phyloP scores from a whole-genome alignment of 2,113 vertebrate genomes.

The Herpailurus yagouaroundi region DNA sequence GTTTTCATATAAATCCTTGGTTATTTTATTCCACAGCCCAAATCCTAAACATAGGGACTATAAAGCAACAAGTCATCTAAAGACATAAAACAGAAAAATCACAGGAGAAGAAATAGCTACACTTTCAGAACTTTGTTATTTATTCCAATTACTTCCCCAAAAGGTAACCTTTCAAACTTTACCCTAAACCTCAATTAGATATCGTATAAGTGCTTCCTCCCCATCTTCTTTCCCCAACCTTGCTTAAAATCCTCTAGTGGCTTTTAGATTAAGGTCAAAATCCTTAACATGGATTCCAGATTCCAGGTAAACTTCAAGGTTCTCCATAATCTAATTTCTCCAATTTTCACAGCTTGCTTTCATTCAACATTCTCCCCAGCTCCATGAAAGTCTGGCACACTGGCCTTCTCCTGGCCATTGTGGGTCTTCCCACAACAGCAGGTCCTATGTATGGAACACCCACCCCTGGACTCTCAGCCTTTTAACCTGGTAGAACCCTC shows the following conservation, averaged over 20 bases:
- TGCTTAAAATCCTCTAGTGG: not conserved
- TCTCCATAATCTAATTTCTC: not conserved
- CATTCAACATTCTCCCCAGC: not conserved
- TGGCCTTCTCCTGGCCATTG: accelerated
- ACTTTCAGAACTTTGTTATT: not conserved
- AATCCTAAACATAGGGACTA: not conserved
- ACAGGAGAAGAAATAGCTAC: not conserved
- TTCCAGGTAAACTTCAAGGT: not conserved
- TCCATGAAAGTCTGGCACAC: accelerated
- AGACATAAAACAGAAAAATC: not conserved
- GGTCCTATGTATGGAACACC: no score
- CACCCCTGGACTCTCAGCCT: not conserved
- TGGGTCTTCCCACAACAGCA: not conserved
- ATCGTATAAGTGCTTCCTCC: not conserved
- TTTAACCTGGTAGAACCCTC: not conserved
- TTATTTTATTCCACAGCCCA: not conserved
- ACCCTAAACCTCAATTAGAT: not conserved
- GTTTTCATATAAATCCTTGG: not conserved
- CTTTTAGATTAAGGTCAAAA: not conserved
- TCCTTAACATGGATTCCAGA: not conserved
- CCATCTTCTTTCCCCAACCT: not conserved
- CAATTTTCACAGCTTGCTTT: not conserved
- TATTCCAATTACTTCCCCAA: not conserved
- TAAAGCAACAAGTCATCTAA: not conserved
- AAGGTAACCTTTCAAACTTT: not conserved